Conservation (phyloP, 2,113 vertebrate genomes). For the Muntiacus muntjak region DNA sequence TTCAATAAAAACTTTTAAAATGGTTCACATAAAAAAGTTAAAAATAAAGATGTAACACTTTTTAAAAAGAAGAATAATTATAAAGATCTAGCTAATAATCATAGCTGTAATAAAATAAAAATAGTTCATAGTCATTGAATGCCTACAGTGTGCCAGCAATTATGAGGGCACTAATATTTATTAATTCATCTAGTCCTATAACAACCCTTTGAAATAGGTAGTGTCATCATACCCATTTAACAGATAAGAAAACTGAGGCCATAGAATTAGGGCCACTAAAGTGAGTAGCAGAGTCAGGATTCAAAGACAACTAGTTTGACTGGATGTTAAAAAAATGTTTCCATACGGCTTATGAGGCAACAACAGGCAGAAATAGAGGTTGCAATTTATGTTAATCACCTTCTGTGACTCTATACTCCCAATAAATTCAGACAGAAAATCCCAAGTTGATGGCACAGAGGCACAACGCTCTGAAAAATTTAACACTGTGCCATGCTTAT, state of each 20-base stretch:
- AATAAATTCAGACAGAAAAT: conserved; percentile 45
- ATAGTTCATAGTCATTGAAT: background rate
- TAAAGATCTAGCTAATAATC: background rate
- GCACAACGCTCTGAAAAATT: background rate
- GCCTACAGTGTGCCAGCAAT: background rate
- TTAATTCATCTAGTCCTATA: background rate
- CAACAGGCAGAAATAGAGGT: background rate
- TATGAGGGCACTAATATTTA: background rate
- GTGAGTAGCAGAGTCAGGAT: background rate
- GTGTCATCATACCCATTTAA: background rate
- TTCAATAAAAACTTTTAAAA: background rate
- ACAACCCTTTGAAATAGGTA: background rate
- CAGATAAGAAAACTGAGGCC: background rate
- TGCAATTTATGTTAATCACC: conserved; percentile 48
- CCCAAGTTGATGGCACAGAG: background rate
- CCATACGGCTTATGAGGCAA: background rate
- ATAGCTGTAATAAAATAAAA: background rate
- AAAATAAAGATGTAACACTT: background rate
- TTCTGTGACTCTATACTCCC: background rate
- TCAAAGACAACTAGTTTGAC: background rate
- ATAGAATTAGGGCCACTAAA: background rate
- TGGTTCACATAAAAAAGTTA: background rate
- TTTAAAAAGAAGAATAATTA: background rate
- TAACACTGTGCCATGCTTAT: background rate
- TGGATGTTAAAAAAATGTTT: background rate